Percentiles rank a stretch among this genome's conserved stretches.
These are phyloP conservation scores for Eurystomus glaucurus DNA, from an alignment of 2,797 vertebrate genomes.

Conservation along the genomic window DNA sequence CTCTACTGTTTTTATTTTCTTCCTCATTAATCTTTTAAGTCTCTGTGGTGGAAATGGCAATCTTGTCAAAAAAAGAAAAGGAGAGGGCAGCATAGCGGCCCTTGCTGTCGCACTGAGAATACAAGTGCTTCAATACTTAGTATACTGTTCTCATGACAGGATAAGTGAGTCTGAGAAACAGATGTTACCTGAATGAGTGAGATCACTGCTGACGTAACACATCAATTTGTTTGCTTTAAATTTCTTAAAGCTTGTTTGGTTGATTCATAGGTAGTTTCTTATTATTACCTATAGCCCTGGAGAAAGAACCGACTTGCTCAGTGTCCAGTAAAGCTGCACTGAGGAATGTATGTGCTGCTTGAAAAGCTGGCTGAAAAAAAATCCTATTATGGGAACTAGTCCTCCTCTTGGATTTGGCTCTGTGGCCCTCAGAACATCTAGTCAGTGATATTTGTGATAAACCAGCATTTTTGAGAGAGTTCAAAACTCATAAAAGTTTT, in stretches of 20 bases:
- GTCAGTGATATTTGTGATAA: not conserved
- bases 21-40: not conserved
- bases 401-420: not conserved
- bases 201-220: not conserved
- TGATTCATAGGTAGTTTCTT: constrained; percentile 39
- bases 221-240: constrained; percentile 24
- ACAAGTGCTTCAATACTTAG: not conserved
- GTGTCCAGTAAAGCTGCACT: not conserved
- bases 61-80: not conserved
- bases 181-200: not conserved
- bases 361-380: not conserved
- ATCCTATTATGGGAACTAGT: not conserved
- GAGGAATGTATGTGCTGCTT: not conserved
- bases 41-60: not conserved
- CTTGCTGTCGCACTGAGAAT: not conserved
- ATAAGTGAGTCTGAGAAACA: constrained; percentile 5
- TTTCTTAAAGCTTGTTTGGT: constrained; percentile 14
- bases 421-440: not conserved
- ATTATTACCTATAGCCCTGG: not conserved
- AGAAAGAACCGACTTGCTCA: not conserved
- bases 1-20: not conserved
- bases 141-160: not conserved
- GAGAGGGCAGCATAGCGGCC: not conserved
- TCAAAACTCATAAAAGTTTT: not conserved
- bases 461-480: not conserved